A percentile compares a stretch with the other conserved stretches of the same genome.
phyloP scores from a whole-genome alignment of 1,140 invertebrate genomes.

The Pristionchus pacificus region DNA sequence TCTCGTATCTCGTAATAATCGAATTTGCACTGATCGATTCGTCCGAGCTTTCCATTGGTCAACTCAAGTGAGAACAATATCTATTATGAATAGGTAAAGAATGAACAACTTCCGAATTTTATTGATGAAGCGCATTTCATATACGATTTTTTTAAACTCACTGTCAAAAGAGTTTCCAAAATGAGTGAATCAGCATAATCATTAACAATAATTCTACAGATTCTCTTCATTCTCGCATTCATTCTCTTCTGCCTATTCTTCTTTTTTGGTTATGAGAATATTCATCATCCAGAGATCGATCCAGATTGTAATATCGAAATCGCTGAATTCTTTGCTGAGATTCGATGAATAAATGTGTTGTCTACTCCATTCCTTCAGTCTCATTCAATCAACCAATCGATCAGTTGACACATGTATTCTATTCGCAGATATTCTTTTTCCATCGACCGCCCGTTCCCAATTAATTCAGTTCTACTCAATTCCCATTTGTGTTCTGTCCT shows the following conservation, averaged over 20 bases:
- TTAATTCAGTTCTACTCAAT: neutral
- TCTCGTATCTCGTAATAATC: neutral
- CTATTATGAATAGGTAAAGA: neutral
- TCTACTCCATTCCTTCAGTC: too few relatives aligned
- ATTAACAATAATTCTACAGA: conserved; percentile 36
- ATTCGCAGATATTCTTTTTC: too few relatives aligned
- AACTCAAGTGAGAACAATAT: conserved; percentile 3
- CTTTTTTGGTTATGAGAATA: conserved; percentile 54
- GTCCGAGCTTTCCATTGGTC: conserved; percentile 1
- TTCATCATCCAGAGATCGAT: conserved; percentile 26
- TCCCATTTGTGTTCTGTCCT: too few relatives aligned
- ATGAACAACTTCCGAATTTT: conserved; percentile 13
- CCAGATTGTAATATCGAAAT: neutral
- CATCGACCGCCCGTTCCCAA: neutral
- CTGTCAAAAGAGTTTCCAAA: conserved; percentile 44
- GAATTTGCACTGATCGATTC: conserved; percentile 2
- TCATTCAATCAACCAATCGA: too few relatives aligned
- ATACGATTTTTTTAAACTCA: conserved; percentile 56
- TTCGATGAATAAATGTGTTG: neutral
- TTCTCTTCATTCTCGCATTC: conserved; percentile 56
- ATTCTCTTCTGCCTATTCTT: conserved; percentile 53
- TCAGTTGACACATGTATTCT: too few relatives aligned
- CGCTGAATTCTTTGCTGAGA: neutral
- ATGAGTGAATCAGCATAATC: neutral
- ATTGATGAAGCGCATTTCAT: conserved; percentile 46